A percentile compares a stretch with the other conserved stretches of the same genome.
These are phyloP conservation scores for Xestia ashworthii DNA, from an alignment of 2,888 invertebrate genomes.

Conservation along the genomic window DNA sequence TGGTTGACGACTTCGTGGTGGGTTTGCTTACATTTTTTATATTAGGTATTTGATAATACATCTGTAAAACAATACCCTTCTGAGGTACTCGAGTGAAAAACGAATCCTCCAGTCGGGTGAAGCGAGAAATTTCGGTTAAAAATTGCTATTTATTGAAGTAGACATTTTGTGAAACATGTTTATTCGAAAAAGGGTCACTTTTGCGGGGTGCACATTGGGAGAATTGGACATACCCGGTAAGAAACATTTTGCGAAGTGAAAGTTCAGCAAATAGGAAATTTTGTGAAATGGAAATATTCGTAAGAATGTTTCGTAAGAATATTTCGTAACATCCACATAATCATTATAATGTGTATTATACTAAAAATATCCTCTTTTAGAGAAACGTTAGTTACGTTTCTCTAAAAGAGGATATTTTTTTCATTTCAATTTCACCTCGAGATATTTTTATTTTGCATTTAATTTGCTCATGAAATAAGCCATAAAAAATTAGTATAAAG, in stretches of 20 bases:
- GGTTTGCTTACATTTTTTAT: too few species aligned
- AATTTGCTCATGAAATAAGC: too few species aligned
- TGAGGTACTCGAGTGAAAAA: background rate
- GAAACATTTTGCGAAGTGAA: constrained; percentile 6
- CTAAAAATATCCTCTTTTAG: background rate
- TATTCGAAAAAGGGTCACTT: constrained; percentile 2
- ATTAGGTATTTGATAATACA: background rate
- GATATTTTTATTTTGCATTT: too few species aligned
- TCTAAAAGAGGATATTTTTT: too few species aligned
- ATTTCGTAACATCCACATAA: too few species aligned
- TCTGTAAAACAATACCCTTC: background rate
- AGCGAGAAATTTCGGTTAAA: background rate
- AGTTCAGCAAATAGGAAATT: background rate
- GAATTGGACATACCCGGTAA: background rate
- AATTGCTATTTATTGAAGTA: background rate
- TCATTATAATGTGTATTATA: background rate
- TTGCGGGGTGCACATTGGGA: constrained; percentile 23
- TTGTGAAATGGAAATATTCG: background rate
- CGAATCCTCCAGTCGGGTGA: background rate
- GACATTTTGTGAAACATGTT: constrained; percentile 3
- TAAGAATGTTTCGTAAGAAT: too few species aligned
- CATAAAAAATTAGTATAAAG: background rate
- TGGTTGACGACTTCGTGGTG: too few species aligned
- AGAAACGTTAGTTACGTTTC: too few species aligned
- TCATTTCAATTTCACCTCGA: too few species aligned